A percentile compares a stretch with the other conserved stretches of the same genome.
phyloP scores from a whole-genome alignment of 2,113 vertebrate species.

The Dascyllus trimaculatus region DNA sequence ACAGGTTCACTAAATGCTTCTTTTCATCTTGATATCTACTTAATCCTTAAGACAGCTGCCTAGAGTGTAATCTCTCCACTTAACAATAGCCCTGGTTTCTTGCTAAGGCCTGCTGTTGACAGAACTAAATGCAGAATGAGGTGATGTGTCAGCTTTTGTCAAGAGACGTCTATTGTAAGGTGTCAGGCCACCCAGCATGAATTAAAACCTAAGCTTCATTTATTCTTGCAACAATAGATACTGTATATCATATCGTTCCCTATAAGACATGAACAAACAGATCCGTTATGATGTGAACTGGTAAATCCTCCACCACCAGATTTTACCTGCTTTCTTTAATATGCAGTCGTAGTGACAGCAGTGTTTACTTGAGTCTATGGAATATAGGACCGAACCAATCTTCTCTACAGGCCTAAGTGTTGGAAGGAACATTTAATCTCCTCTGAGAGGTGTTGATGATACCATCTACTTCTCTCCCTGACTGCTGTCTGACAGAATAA shows the following conservation, averaged over 20 bases:
- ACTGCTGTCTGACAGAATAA: constrained; percentile 31
- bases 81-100: background rate
- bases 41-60: background rate
- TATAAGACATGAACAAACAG: background rate
- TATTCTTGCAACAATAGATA: background rate
- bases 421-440: background rate
- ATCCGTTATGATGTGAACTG: background rate
- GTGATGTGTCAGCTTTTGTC: constrained; percentile 5
- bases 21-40: background rate
- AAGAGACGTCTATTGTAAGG: constrained; percentile 2
- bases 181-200: background rate
- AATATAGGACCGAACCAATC: background rate
- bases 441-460: background rate
- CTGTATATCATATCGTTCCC: background rate
- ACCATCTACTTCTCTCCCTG: constrained; percentile 1
- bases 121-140: background rate
- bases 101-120: background rate
- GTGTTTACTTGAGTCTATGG: background rate
- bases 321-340: background rate
- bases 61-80: background rate
- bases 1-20: background rate
- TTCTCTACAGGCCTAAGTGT: background rate
- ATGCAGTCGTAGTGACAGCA: background rate
- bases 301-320: background rate
- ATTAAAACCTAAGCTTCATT: constrained; percentile 4